These are phyloP conservation scores for Chlorodrepanis virens DNA, from an alignment of 2,113 vertebrate species.

Conservation along the genomic window DNA sequence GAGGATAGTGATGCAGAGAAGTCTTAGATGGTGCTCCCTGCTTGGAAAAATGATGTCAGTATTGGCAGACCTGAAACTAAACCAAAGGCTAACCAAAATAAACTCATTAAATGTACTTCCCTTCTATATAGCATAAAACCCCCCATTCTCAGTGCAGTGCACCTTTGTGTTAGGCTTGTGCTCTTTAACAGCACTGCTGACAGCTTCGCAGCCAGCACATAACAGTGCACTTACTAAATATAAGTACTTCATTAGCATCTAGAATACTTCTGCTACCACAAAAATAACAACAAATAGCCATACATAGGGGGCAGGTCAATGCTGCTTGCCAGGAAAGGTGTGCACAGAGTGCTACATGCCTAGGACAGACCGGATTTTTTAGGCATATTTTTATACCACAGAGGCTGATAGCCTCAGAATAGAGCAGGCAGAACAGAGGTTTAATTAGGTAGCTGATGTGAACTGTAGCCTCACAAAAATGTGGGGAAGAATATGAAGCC, in stretches of 20 bases:
- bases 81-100: constrained; percentile 52
- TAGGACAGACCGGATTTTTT: neutral
- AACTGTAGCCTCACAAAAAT: neutral
- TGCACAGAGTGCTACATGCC: neutral
- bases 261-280: constrained; percentile 23
- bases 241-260: constrained; percentile 38
- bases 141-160: neutral
- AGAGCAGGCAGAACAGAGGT: neutral
- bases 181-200: neutral
- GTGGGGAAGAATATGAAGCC: neutral
- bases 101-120: constrained; percentile 37
- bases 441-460: constrained; percentile 4
- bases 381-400: neutral
- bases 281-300: constrained; percentile 47
- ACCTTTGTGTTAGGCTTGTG: constrained; percentile 24
- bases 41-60: constrained; percentile 62
- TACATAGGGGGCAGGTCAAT: neutral
- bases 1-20: constrained; percentile 47
- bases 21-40: constrained; percentile 55
- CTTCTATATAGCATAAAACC: neutral
- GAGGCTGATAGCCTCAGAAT: neutral
- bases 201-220: neutral
- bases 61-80: constrained; percentile 11
- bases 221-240: constrained; percentile 46
- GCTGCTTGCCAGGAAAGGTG: constrained; percentile 40